Conservation (phyloP, 2,797 vertebrate species). For the Neosalanx taihuensis region DNA sequence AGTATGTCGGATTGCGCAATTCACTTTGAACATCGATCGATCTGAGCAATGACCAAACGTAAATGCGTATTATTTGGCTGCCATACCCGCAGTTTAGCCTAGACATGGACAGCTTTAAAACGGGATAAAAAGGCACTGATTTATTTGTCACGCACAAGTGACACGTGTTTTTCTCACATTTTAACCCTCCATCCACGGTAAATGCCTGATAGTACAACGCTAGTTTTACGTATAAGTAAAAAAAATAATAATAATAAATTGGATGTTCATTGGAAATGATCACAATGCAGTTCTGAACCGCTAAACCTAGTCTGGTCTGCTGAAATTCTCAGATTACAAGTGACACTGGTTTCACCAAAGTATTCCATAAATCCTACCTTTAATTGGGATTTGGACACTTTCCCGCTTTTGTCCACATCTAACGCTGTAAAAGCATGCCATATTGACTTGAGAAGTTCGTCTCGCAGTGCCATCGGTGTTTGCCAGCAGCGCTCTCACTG, state of each 20-base stretch:
- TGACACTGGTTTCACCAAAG: not conserved
- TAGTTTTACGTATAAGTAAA: not conserved
- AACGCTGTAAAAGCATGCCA: constrained; percentile 96
- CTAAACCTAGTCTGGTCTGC: not conserved
- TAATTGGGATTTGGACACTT: constrained; percentile 96
- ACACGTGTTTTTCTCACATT: not conserved
- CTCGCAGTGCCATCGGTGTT: constrained; percentile 74
- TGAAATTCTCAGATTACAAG: not conserved
- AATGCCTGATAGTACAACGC: not conserved
- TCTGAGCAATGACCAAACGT: too few relatives aligned
- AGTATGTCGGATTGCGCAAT: not conserved
- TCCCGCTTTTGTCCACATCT: constrained; percentile 92
- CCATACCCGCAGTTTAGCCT: too few relatives aligned
- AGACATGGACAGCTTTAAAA: too few relatives aligned
- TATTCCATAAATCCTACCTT: constrained; percentile 75
- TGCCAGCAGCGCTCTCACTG: not conserved
- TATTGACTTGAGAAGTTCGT: constrained; percentile 90
- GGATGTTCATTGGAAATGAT: too few relatives aligned
- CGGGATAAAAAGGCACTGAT: too few relatives aligned
- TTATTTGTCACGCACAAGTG: not conserved
- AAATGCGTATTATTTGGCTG: too few relatives aligned
- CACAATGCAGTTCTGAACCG: too few relatives aligned
- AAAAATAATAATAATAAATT: too few relatives aligned
- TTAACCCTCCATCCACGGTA: not conserved
- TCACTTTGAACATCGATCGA: too few relatives aligned